Base-by-base conservation (phyloP, 2,888 invertebrate species). In the Acleris cristana region DNA sequence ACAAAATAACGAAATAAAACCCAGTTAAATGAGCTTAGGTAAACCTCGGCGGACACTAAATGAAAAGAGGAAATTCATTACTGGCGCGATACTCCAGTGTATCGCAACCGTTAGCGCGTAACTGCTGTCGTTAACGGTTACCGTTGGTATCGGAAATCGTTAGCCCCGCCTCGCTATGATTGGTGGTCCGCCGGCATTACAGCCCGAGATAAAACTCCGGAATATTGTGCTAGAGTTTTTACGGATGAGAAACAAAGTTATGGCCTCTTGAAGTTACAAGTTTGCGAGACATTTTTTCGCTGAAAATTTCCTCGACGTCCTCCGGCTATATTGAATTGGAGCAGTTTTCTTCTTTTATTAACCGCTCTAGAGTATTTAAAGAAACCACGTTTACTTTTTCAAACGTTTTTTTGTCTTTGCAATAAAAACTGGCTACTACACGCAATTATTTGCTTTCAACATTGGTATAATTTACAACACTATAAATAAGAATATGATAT, bases 111-210 rank as follows among this genome's bases (percentile, higher is more conserved):
- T 84, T 83, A 79, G 75, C 75, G 79, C 70, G 76, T 79, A 82
- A 85, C 83, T 79, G 84, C 77, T 80, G 83, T 76, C 80, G 79
- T 82, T 86, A 85, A 85, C 78, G 78, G 79, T 77, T 73, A 75
- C 80, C 77, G 79, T 80, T 80, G 79, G 78, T 86, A 88, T 89
- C 85, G 88, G 87, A 88, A 87, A 86, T 84, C 85, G 86, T 85
- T 84, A 86, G 82, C 80, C 74, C 79, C 76, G 79, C 81, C 74
- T 81, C 79, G 81, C 81, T 83, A 86, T 87, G 88, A 87, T 87
- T 85, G 85, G 87, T 87, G 85, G 86, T 79, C 71, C 69, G 69
- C 79, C 73, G 72, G 80, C 77, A 71, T 76, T 75, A 79, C 72
- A 71, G 74, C 69, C 65, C 62, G 61, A 74, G 77, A 78, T 79